A percentile compares a stretch with the other conserved stretches of the same genome.
phyloP scores from a whole-genome alignment of 2,113 vertebrate species.

The Phyllostomus discolor region DNA sequence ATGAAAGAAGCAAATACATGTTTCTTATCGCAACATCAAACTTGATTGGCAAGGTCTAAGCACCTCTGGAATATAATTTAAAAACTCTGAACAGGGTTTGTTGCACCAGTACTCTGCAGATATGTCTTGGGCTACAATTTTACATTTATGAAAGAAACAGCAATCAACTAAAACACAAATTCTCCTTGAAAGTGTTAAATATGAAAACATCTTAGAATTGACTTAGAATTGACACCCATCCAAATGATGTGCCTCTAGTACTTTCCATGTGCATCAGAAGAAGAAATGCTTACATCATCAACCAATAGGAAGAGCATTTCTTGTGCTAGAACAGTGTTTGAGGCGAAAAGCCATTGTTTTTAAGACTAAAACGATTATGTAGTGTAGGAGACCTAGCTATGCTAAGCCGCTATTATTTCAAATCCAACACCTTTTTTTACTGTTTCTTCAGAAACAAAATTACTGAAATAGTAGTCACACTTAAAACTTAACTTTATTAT shows the following conservation, averaged over 20 bases:
- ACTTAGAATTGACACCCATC: not conserved
- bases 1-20: not conserved
- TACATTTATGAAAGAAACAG: not conserved
- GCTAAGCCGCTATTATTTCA: not conserved
- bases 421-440: not conserved
- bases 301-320: not conserved
- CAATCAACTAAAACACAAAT: not conserved
- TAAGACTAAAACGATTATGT: not conserved
- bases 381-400: not conserved
- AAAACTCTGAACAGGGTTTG: not conserved
- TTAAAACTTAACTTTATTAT: not conserved
- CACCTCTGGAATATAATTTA: not conserved
- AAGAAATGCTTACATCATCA: not conserved
- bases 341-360: not conserved
- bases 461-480: not conserved
- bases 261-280: not conserved
- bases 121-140: not conserved
- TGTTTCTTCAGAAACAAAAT: not conserved
- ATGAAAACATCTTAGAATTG: not conserved
- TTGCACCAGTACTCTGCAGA: not conserved
- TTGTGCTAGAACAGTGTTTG: not conserved
- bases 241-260: not conserved
- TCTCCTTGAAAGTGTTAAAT: not conserved
- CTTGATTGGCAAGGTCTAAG: not conserved
- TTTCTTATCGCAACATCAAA: not conserved